phyloP scores from a whole-genome alignment of 2,888 invertebrate species.

The Drosophila longiperda region DNA sequence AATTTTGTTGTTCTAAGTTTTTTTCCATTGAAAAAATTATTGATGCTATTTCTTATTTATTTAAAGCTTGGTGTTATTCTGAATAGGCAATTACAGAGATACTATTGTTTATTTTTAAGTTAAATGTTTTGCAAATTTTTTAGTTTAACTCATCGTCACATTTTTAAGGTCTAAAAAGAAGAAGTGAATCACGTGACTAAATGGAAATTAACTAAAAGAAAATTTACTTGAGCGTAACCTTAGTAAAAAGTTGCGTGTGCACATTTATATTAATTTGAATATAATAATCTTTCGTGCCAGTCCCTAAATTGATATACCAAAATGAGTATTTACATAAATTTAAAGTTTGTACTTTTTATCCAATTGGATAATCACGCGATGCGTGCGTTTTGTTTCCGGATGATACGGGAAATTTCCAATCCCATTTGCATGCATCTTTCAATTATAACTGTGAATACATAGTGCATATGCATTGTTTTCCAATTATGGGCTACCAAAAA shows the following conservation, averaged over 20 bases:
- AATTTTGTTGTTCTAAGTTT: neutral
- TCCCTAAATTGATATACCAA: neutral
- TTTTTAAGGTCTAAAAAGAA: neutral
- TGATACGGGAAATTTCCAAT: slow-evolving; percentile 31
- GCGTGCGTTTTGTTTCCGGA: slow-evolving; percentile 23
- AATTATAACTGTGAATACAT: slow-evolving; percentile 46
- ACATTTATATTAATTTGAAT: slow-evolving; percentile 3
- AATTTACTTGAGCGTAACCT: neutral
- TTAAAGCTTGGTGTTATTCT: neutral
- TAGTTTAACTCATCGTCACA: slow-evolving; percentile 11
- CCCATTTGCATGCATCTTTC: slow-evolving; percentile 31
- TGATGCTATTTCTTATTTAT: neutral
- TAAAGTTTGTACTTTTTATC: slow-evolving; percentile 13
- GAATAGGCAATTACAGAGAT: neutral
- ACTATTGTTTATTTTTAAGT: slow-evolving; percentile 13
- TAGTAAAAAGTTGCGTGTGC: neutral
- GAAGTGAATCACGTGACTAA: slow-evolving; percentile 1
- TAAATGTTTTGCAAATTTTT: slow-evolving; percentile 8
- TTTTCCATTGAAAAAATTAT: neutral
- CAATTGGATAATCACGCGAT: slow-evolving; percentile 28
- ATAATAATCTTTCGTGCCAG: slow-evolving; percentile 9
- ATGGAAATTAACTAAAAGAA: neutral
- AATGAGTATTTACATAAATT: slow-evolving; percentile 2
- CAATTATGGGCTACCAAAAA: slow-evolving; percentile 11
- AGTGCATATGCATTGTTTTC: neutral